These are phyloP conservation scores for Malacosoma neustria DNA, from an alignment of 2,888 invertebrate species.

Conservation along the genomic window DNA sequence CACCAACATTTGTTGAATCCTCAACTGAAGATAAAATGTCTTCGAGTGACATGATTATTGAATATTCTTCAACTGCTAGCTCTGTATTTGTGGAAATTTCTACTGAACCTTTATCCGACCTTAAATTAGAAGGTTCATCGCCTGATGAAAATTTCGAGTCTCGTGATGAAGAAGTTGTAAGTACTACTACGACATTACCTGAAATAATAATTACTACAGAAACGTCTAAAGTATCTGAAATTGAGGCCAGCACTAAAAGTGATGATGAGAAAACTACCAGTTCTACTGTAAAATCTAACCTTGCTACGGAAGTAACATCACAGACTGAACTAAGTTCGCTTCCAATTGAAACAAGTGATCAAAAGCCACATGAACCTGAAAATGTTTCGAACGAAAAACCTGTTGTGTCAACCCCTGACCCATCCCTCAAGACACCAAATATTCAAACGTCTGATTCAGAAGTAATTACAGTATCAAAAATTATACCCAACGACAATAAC, in stretches of 20 bases:
- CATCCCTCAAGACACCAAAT: constrained; percentile 27
- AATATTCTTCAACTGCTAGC: neutral
- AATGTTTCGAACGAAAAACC: constrained; percentile 34
- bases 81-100: constrained; percentile 11
- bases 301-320: constrained; percentile 50
- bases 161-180: neutral
- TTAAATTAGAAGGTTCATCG: constrained; percentile 1
- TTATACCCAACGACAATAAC: constrained; percentile 23
- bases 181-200: neutral
- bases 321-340: constrained; percentile 59
- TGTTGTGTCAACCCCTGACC: constrained; percentile 28
- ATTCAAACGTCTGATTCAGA: constrained; percentile 29
- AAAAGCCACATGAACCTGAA: constrained; percentile 53
- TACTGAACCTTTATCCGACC: constrained; percentile 5
- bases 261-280: constrained; percentile 33
- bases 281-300: constrained; percentile 36
- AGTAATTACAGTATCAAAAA: constrained; percentile 32
- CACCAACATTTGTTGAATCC: neutral
- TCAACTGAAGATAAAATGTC: constrained; percentile 11
- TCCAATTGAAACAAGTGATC: constrained; percentile 61
- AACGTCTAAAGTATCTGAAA: constrained; percentile 15
- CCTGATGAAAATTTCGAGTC: neutral
- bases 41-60: neutral
- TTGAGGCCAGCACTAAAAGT: constrained; percentile 17
- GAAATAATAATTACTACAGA: constrained; percentile 1